Base-by-base conservation (phyloP, 2,113 vertebrate genomes). In the Pseudorhombus dupliciocellatus region DNA sequence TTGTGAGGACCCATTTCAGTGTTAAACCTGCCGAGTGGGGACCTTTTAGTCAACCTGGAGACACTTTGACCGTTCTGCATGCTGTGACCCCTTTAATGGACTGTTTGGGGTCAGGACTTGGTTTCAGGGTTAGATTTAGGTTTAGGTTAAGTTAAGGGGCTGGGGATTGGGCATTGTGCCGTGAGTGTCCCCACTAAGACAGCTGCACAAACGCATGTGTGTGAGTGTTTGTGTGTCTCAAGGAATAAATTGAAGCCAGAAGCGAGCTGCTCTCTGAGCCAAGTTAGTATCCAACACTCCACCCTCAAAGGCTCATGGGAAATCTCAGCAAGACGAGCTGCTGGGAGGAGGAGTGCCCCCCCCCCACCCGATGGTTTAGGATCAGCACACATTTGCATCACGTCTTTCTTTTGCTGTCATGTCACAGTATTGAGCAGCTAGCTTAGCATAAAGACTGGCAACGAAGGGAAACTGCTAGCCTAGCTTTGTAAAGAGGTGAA, bases 171-270 rank as follows among this genome's bases (percentile, higher is more conserved):
- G n/a, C n/a, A n/a, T n/a, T n/a, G n/a, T n/a, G n/a, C n/a, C 4
- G 57, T 62, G 50, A 46, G 56, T 61, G 65, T 73, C 42, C 18
- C 18, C 42, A 20, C 42, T 16, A 46, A 18, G 14, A 46, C 18
- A 46, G 42, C 4, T 6, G 18, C 5, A 46, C 42, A 16, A 46
- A 46, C 34, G 34, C 12, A 10, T 34, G 65, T 50, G 70, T 68
- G 70, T 54, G 67, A 69, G 82, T 58, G 69, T 71, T 65, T 73
- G 64, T 68, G 70, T 15, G 31, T 8, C 91, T 93, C 90, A 92
- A 94, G 86, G 87, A 95, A 88, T 95, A 95, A 95, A 95, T 95
- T 94, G 88, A 94, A 96, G 91, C 93, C 94, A 95, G 94, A 91
- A 92, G 91, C 80, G 84, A 79, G 84, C 85, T 59, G 67, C 7